Conservation (phyloP, 2,888 invertebrate species). For the Quadroppia sp. region DNA sequence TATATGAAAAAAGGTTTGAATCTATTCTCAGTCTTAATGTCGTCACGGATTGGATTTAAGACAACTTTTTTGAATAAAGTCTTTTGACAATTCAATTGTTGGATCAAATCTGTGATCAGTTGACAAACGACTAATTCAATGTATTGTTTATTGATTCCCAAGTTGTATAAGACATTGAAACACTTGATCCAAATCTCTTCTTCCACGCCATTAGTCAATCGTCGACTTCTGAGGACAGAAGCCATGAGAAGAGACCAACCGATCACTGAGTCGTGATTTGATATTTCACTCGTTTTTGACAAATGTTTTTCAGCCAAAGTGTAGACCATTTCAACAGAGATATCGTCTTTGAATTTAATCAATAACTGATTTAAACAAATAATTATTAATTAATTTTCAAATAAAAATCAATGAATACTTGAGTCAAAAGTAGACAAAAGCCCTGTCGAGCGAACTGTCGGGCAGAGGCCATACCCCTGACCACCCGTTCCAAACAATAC, state of each 20-base stretch:
- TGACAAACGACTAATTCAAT: constrained; percentile 39
- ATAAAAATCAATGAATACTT: constrained; percentile 36
- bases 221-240: constrained; percentile 34
- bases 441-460: constrained; percentile 63
- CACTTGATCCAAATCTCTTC: neutral
- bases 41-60: neutral
- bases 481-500: constrained; percentile 65
- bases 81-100: neutral
- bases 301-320: constrained; percentile 43
- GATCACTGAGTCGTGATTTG: constrained; percentile 35
- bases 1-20: constrained; percentile 26
- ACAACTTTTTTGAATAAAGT: constrained; percentile 23
- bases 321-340: constrained; percentile 50
- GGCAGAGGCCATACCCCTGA: constrained; percentile 69
- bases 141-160: constrained; percentile 36
- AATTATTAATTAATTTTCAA: constrained; percentile 7
- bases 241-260: constrained; percentile 38
- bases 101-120: constrained; percentile 11
- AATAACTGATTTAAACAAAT: constrained; percentile 54
- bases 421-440: constrained; percentile 56
- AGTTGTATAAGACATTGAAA: constrained; percentile 23
- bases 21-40: neutral
- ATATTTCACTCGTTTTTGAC: constrained; percentile 4
- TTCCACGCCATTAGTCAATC: neutral
- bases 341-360: constrained; percentile 55